phyloP scores from a whole-genome alignment of 2,797 vertebrate species.

The Crotalus adamanteus region DNA sequence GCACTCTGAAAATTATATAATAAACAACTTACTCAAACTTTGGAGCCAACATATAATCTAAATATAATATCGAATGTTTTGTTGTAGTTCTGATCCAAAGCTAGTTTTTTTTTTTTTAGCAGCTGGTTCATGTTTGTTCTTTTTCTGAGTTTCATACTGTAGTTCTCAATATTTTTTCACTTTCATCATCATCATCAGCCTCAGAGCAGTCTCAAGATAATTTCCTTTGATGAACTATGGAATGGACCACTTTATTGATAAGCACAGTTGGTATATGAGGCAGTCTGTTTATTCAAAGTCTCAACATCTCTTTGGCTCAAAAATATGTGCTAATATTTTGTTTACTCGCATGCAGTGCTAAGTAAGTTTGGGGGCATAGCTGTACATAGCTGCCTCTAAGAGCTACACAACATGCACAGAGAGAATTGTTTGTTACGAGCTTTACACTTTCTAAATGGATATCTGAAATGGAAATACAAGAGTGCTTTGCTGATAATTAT shows the following conservation, averaged over 20 bases:
- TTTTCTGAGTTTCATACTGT: conserved; percentile 8
- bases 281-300: not conserved
- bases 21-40: not conserved
- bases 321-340: not conserved
- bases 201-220: not conserved
- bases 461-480: not conserved
- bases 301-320: not conserved
- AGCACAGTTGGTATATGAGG: not conserved
- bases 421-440: not conserved
- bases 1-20: not conserved
- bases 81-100: conserved; percentile 15
- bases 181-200: not conserved
- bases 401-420: not conserved
- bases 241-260: not conserved
- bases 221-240: not conserved
- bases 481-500: not conserved
- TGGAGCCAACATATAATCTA: not conserved
- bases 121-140: conserved; percentile 13
- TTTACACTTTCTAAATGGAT: not conserved
- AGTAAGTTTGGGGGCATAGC: not conserved
- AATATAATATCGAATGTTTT: not conserved
- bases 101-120: not conserved
- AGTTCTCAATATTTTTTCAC: conserved; percentile 14
- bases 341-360: not conserved
- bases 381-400: not conserved